These are phyloP conservation scores for Cacoxenus indagator DNA, from an alignment of 2,888 invertebrate genomes.

Conservation along the genomic window DNA sequence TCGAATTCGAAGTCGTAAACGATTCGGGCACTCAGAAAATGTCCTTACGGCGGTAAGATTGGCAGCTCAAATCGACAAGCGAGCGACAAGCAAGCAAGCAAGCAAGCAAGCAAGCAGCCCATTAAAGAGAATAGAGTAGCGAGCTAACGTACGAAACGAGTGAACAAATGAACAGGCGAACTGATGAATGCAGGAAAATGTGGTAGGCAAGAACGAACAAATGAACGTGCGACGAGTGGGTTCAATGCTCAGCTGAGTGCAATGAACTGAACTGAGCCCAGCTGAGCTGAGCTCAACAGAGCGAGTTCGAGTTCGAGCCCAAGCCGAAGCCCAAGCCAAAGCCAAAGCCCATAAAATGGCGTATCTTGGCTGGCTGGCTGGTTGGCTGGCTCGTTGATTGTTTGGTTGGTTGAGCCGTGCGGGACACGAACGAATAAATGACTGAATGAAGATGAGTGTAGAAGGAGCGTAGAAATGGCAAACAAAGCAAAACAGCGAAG, in stretches of 20 bases:
- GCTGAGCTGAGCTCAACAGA: not conserved
- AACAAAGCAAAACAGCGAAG: too few species aligned
- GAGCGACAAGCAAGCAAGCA: not conserved
- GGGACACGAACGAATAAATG: too few species aligned
- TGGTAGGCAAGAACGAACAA: not conserved
- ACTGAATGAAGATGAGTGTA: too few species aligned
- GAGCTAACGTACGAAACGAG: not conserved
- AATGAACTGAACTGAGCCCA: not conserved
- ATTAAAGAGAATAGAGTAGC: not conserved
- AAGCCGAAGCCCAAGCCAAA: too few species aligned
- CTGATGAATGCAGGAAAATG: too few species aligned
- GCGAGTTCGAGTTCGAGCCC: not conserved
- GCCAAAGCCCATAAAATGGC: too few species aligned
- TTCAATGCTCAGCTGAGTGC: constrained; percentile 15
- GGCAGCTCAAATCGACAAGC: not conserved
- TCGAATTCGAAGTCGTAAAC: not conserved
- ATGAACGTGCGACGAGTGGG: not conserved
- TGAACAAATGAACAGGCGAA: not conserved
- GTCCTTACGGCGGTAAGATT: not conserved
- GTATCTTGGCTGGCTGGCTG: too few species aligned
- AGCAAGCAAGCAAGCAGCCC: not conserved
- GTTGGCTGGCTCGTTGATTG: too few species aligned
- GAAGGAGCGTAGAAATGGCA: too few species aligned
- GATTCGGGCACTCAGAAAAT: constrained; percentile 2
- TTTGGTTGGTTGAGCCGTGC: too few species aligned